Evolutionary conservation across 2,797 vertebrate genomes (phyloP).

Genomic region (Loriculus beryllinus): DNA sequence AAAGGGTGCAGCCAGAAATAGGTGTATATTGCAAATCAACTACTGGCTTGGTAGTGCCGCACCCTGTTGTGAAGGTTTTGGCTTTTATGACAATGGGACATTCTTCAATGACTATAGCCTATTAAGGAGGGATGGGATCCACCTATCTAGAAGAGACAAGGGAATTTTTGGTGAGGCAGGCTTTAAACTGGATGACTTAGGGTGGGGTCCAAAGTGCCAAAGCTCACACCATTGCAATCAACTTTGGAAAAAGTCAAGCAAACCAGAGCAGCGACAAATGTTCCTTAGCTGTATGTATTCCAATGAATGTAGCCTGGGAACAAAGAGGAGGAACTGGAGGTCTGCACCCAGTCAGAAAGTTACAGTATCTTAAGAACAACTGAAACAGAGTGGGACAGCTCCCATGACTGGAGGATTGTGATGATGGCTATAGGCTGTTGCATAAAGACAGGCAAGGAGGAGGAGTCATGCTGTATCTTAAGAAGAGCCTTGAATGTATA

Average conservation of each 20-base stretch:
- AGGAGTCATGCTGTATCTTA: rapidly evolving
- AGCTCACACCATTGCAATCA: background rate
- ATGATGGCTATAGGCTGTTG: background rate
- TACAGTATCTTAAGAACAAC: background rate
- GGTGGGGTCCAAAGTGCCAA: background rate
- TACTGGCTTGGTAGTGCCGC: background rate
- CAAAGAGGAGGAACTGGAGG: background rate
- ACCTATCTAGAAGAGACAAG: background rate
- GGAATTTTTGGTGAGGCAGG: background rate
- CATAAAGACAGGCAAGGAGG: background rate
- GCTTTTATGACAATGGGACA: background rate
- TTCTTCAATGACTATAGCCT: background rate
- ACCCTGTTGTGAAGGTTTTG: background rate
- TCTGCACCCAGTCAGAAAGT: background rate
- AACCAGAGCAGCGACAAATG: background rate
- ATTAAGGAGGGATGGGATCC: background rate
- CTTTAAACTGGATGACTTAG: background rate
- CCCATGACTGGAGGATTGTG: background rate
- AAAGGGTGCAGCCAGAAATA: background rate
- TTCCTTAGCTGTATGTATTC: background rate
- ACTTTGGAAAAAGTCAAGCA: background rate
- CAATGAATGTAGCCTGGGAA: background rate
- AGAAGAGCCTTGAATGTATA: background rate
- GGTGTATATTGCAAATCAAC: background rate
- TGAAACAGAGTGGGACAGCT: background rate